Evolutionary conservation across 2,888 invertebrate genomes (phyloP).

Genomic region (Chrysodeixis includens): DNA sequence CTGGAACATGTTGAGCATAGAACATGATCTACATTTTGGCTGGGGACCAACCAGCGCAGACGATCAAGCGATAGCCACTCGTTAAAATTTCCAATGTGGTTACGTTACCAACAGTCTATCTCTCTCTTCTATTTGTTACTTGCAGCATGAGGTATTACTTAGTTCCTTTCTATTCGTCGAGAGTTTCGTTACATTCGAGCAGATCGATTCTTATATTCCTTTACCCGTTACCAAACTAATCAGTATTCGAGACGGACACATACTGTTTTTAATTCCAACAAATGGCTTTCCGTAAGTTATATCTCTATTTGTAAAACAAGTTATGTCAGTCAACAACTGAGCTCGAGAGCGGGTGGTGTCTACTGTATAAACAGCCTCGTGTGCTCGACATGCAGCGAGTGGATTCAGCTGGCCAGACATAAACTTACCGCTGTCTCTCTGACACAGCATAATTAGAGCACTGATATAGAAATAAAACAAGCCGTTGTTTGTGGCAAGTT

Average conservation of each 20-base stretch:
- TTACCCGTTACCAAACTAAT: neutral
- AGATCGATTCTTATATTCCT: neutral
- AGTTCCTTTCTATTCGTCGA: neutral
- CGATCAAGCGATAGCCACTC: slow-evolving; percentile 35
- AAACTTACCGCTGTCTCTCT: slow-evolving; percentile 11
- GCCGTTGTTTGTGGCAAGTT: slow-evolving; percentile 29
- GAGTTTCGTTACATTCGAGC: neutral
- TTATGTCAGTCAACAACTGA: slow-evolving; percentile 6
- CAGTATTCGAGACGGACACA: neutral
- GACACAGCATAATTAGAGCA: slow-evolving; percentile 28
- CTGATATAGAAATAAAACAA: slow-evolving; percentile 37
- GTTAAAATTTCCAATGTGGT: slow-evolving; percentile 39
- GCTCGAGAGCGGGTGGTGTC: neutral
- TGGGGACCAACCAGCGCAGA: neutral
- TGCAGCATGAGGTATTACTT: neutral
- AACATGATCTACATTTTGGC: slow-evolving; percentile 2
- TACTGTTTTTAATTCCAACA: slow-evolving; percentile 36
- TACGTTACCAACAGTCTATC: neutral
- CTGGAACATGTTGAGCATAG: neutral
- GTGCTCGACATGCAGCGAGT: neutral
- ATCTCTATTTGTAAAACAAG: neutral
- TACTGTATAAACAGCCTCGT: slow-evolving; percentile 2
- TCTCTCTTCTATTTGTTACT: slow-evolving; percentile 3
- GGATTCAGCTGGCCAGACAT: neutral
- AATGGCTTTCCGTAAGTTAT: slow-evolving; percentile 6